Percentiles rank a stretch among this genome's conserved stretches.
These are phyloP conservation scores for Euphonia xanthogaster DNA, from an alignment of 2,797 vertebrate genomes.

Conservation along the genomic window DNA sequence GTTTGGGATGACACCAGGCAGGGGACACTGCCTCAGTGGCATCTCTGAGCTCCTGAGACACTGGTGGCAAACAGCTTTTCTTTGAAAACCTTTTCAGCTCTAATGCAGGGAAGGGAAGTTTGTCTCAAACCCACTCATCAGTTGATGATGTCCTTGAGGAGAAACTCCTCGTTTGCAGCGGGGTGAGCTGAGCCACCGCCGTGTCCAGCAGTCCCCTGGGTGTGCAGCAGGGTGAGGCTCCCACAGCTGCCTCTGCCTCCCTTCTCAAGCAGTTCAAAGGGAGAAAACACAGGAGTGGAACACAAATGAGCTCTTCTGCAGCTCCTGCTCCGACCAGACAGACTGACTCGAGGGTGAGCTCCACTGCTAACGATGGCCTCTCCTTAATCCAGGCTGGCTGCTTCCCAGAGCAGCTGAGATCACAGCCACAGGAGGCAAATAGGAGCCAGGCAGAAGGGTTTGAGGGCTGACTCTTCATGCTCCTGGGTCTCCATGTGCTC, in stretches of 20 bases:
- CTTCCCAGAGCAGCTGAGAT: neutral
- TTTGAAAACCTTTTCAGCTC: neutral
- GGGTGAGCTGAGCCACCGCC: neutral
- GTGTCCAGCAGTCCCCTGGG: neutral
- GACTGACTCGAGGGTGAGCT: neutral
- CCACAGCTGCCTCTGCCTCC: neutral
- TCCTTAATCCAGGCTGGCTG: neutral
- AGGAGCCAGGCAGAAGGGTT: neutral
- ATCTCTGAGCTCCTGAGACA: neutral
- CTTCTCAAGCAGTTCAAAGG: constrained; percentile 24
- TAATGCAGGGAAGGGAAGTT: neutral
- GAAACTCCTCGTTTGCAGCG: rapidly evolving
- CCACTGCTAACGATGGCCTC: neutral
- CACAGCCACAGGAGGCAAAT: neutral
- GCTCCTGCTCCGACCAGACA: neutral
- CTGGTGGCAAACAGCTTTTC: neutral
- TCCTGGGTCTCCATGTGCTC: neutral
- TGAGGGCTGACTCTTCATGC: neutral
- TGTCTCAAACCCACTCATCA: neutral
- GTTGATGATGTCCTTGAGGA: neutral
- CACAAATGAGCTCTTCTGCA: neutral
- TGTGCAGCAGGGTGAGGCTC: neutral
- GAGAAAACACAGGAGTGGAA: neutral
- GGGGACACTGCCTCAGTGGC: neutral
- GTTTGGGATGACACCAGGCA: neutral